Conservation (phyloP, 2,888 invertebrate genomes). For the Aproaerema taeniolella region DNA sequence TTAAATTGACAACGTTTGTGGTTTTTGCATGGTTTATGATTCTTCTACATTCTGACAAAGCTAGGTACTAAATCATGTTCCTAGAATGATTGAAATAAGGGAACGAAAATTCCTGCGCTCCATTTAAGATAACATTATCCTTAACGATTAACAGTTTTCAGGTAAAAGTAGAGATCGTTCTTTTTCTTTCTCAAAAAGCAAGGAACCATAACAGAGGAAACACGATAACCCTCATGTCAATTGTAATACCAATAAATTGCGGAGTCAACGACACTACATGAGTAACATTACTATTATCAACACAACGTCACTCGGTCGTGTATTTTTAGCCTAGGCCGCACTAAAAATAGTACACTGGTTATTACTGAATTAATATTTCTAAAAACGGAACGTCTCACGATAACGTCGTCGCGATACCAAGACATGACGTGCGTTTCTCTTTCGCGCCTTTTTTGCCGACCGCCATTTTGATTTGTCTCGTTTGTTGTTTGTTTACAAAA, state of each 20-base stretch:
- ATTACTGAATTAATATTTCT: constrained; percentile 78
- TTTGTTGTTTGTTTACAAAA: too few species aligned
- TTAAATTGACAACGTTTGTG: too few species aligned
- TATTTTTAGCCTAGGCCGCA: constrained; percentile 75
- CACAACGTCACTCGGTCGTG: constrained; percentile 60
- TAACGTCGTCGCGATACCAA: constrained; percentile 62
- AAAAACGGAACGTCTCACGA: constrained; percentile 74
- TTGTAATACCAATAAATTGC: constrained; percentile 52
- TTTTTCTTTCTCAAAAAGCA: too few species aligned
- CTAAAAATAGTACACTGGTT: constrained; percentile 74
- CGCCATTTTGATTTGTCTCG: background rate
- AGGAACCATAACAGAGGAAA: constrained; percentile 11
- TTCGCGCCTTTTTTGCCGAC: constrained; percentile 21
- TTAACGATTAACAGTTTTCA: background rate
- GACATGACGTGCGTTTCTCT: constrained; percentile 22
- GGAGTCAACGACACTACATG: constrained; percentile 68
- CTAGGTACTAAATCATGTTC: too few species aligned
- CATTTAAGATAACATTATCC: too few species aligned
- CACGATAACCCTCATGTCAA: constrained; percentile 27
- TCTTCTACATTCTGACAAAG: too few species aligned
- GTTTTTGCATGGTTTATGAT: too few species aligned
- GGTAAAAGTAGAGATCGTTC: too few species aligned
- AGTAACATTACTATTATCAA: constrained; percentile 71
- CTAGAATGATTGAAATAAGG: too few species aligned
- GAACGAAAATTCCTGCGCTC: too few species aligned